Base-by-base conservation (phyloP, 2,113 vertebrate species). In the Crotalus viridis region DNA sequence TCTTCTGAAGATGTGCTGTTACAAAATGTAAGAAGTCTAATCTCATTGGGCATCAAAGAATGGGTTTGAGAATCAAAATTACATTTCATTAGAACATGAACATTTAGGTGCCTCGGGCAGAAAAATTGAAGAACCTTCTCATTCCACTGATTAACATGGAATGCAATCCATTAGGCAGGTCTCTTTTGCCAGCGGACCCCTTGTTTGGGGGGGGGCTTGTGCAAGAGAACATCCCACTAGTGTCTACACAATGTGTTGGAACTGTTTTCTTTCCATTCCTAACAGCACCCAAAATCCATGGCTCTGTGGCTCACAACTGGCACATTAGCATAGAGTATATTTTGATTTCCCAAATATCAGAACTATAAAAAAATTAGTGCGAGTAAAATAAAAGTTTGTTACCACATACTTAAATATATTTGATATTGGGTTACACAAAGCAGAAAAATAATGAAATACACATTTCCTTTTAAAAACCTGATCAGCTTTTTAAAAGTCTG, bases 31-130 rank as follows among this genome's bases (percentile, higher is more conserved):
- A 94, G 94, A 93, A 95, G 95, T 93, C 94, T 97, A 95, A 86
- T 95, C 94, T 10, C 95, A 96, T 94, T 95, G 93, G 93, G 94
- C 92, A 0, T 94, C 19, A 10, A 89, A 5, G 93, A 95, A 96
- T 97, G 96, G 96, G 94, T 97, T 95, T 97, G 97, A 97, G 96
- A 96, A 96, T 95, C 48, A 0, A 97, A 97, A 97, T 97, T 93
- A 97, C 95, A 96, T 15, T 56, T 46, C 1, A 95, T 97, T 94
- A 95, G 74, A 28, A 95, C 95, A 92, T 93, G 94, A 97, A 96
- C 87, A 95, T 94, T 96, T 97, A 54, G 57, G 21, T 64, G 48
- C 85, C 48, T 26, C 10, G 3, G n/a, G 85, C 86, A 88, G 48
- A 43, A 92, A 88, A 88, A 55, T 26, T 22, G 33, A 64, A 22